phyloP scores from a whole-genome alignment of 2,113 vertebrate genomes.

The Colaptes auratus region DNA sequence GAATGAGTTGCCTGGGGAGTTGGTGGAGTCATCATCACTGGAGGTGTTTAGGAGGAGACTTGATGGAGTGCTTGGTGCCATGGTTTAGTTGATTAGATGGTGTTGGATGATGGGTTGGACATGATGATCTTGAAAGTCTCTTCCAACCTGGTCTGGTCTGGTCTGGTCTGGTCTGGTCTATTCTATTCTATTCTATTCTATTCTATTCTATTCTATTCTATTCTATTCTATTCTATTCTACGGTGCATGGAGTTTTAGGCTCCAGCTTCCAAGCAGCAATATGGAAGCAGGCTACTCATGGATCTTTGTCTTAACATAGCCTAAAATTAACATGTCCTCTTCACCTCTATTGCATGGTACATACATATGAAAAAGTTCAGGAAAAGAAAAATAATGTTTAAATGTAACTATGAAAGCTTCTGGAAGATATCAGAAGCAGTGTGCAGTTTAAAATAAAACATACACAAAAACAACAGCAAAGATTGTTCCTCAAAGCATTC shows the following conservation, averaged over 20 bases:
- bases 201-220: too few species aligned
- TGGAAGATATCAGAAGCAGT: background rate
- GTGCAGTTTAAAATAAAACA: background rate
- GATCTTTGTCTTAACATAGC: background rate
- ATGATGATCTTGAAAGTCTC: too few species aligned
- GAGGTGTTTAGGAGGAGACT: too few species aligned
- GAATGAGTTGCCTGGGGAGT: too few species aligned
- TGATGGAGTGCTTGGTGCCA: too few species aligned
- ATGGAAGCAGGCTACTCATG: background rate
- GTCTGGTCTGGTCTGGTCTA: too few species aligned
- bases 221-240: background rate
- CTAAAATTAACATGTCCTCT: background rate
- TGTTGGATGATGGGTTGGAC: too few species aligned
- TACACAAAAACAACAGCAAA: fast-evolving
- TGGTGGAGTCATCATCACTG: too few species aligned
- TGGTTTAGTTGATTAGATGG: too few species aligned
- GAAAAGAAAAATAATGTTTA: background rate
- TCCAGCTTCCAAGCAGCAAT: background rate
- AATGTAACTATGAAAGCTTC: background rate
- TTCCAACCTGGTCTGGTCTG: too few species aligned
- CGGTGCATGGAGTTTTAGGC: background rate
- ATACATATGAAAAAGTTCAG: background rate
- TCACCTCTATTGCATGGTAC: background rate
- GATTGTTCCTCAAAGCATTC: background rate
- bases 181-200: too few species aligned